Evolutionary conservation across 2,113 vertebrate genomes (phyloP).

Genomic region (Cephalopterus ornatus): DNA sequence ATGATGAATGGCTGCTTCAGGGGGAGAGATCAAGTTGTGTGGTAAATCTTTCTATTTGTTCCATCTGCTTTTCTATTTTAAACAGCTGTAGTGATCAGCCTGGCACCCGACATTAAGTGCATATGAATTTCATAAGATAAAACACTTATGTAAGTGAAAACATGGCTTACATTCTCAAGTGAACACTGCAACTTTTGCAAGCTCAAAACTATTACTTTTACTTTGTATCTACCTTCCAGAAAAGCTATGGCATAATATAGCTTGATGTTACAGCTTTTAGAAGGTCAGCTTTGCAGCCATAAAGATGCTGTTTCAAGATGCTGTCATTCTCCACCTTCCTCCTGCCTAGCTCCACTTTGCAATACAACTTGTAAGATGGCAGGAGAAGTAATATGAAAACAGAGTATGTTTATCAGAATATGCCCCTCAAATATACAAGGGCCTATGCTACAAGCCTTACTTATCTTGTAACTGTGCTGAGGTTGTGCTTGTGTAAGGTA

Average conservation of each 20-base stretch:
- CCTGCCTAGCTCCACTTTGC: not conserved
- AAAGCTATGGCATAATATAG: not conserved
- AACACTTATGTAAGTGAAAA: not conserved
- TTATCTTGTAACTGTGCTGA: not conserved
- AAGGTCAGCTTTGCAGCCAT: not conserved
- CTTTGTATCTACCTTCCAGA: not conserved
- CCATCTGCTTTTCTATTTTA: conserved; percentile 62
- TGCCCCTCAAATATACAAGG: not conserved
- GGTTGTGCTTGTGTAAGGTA: not conserved
- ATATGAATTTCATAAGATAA: conserved; percentile 24
- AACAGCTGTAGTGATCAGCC: conserved; percentile 18
- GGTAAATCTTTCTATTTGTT: conserved; percentile 41
- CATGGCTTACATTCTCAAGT: not conserved
- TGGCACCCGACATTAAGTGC: not conserved
- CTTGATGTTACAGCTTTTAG: not conserved
- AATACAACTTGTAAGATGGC: not conserved
- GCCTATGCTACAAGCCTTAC: not conserved
- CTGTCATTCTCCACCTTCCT: not conserved
- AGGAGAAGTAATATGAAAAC: not conserved
- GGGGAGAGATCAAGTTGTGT: conserved; percentile 33
- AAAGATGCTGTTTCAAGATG: not conserved
- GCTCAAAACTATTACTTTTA: not conserved
- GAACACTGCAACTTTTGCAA: not conserved
- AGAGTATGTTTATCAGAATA: not conserved
- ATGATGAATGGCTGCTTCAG: conserved; percentile 72